Evolutionary conservation across 2,797 vertebrate genomes (phyloP), one percentile per base, ranked within the genome.

Genomic region (Sebastes cheni): DNA sequence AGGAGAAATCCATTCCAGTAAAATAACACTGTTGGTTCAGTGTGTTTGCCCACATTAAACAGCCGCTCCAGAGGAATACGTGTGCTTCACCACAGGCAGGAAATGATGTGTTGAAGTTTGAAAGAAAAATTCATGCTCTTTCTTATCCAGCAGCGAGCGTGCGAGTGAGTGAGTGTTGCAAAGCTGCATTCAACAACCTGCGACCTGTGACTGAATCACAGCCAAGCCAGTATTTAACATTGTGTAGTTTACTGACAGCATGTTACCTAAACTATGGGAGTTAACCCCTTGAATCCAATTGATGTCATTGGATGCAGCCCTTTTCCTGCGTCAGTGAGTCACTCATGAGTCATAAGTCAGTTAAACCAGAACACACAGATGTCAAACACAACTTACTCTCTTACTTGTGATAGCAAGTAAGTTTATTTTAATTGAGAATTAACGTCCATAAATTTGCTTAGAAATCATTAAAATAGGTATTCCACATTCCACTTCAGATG

Each of bases 11-110:
- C 8, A 65, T 46, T 72, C 56, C 71, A 22, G 34, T 14, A 42
- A 54, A 75, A 23, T n/a, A 52, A 30, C 46, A 64, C 20, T 8
- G 29, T 69, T 27, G 4, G 50, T 65, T 32, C 29, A 58, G 18
- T 64, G 55, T 67, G 55, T 66, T 75, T 69, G 52, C 25, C 46
- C 27, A 14, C 55, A 74, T 66, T 74, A 34, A 69, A 30, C 74
- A 46, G 52, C 8, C 0, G 1, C 25, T 36, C 23, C n/a, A 14
- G 42, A 52, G 34, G 22, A 68, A 34, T 60, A 22, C 23, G 50
- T 25, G 27, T 4, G 9, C 65, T 72, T 71, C 66, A 70, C 32
- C 70, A 52, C 71, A 36, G 12, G 30, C 52, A 77, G 58, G 39
- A 32, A 67, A 50, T 39, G 11, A 61, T 30, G 22, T 61, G 12